Conservation (phyloP, 1,140 invertebrate species). For the Hylaeus volcanicus region DNA sequence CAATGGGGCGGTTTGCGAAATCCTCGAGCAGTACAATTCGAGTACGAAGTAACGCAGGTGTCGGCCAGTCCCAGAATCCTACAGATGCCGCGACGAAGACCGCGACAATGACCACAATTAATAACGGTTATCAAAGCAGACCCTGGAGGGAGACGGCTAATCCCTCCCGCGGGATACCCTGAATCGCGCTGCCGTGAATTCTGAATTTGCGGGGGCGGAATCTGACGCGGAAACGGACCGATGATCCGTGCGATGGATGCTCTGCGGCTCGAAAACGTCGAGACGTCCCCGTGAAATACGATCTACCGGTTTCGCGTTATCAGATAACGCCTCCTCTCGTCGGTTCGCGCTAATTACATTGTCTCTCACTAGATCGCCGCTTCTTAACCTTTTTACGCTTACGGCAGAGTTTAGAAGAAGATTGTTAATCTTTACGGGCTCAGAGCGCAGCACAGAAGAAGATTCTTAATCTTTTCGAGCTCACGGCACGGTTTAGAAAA, state of each 20-base stretch:
- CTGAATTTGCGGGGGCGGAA: neutral
- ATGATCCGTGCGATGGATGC: neutral
- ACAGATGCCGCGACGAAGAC: conserved; percentile 31
- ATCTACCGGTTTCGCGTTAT: no score
- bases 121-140: conserved; percentile 30
- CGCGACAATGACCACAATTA: conserved; percentile 52
- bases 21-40: conserved; percentile 66
- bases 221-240: neutral
- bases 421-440: no score
- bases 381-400: no score
- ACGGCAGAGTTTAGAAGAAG: no score
- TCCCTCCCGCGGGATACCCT: conserved; percentile 6
- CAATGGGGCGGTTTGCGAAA: conserved; percentile 72
- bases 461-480: no score
- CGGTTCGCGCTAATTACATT: no score
- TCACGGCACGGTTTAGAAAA: no score
- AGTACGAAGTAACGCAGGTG: conserved; percentile 68
- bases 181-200: conserved; percentile 3
- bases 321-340: neutral
- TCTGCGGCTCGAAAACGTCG: neutral
- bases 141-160: neutral
- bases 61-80: conserved; percentile 39
- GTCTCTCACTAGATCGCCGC: no score
- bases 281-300: no score
- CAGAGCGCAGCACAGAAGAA: no score